Evolutionary conservation across 37 sponge, comb jelly and placozoan genomes (phyloP), one percentile per base, ranked within the genome.

Genomic region (Diacarnus erythraeanus): DNA sequence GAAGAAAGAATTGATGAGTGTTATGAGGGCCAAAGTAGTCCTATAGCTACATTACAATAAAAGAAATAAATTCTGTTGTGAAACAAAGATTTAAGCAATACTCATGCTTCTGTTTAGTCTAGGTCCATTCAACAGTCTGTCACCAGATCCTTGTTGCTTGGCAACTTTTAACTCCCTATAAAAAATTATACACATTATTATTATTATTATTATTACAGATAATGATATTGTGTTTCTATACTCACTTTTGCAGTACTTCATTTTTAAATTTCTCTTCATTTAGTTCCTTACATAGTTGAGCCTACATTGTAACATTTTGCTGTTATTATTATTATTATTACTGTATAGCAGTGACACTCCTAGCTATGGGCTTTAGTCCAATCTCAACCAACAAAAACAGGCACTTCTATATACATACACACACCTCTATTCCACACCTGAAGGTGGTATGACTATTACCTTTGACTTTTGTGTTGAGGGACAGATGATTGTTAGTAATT

Each of bases 231-330:
- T 23, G 8, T 20, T 6, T 6, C 4, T 6, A 23, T 23, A 12
- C 30, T 30, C 64, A 63, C 26, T 6, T 86, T 83, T 84, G 5
- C 77, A 71, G 73, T 17, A 87, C 29, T 43, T 91, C 81, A 77
- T 97, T 97, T 72, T 92, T 94, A 34, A 97, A 78, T 61, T 87
- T 94, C 63, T 97, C 98, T 72, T 89, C 91, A 80, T 97, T 89
- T 60, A 97, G 68, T 74, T 97, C 91, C 59, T 75, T 89, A 20
- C 80, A 84, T 8, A 97, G 77, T 51, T 94, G 91, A 67, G 88
- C 96, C 88, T 92, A 68, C 92, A 78, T 88, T n/a, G n/a, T n/a
- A n/a, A n/a, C n/a, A n/a, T n/a, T n/a, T n/a, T n/a, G n/a, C n/a
- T n/a, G n/a, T n/a, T n/a, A n/a, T n/a, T n/a, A n/a, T n/a, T n/a